These are phyloP conservation scores for Plusia festucae DNA, from an alignment of 2,888 invertebrate genomes.

Conservation along the genomic window DNA sequence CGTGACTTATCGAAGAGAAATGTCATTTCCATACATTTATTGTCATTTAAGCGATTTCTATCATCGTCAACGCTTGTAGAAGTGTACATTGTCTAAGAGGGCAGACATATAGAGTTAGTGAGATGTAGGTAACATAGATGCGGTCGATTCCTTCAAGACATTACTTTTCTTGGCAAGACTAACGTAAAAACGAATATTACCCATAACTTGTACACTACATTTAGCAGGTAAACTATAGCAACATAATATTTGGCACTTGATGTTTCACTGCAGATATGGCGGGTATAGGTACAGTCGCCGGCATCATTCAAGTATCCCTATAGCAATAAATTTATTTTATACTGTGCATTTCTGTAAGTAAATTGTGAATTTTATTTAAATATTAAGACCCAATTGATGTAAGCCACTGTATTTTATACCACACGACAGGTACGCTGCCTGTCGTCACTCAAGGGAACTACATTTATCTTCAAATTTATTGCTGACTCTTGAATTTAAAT, in stretches of 20 bases:
- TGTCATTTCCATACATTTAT: too few species aligned
- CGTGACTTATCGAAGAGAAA: too few species aligned
- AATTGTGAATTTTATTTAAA: slow-evolving; percentile 14
- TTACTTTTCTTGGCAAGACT: slow-evolving; percentile 1
- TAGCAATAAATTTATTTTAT: background rate
- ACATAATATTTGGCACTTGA: slow-evolving; percentile 1
- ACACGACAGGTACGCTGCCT: slow-evolving; percentile 26
- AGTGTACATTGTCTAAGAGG: too few species aligned
- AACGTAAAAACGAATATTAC: background rate
- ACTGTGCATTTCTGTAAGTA: slow-evolving; percentile 9
- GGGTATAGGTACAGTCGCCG: background rate
- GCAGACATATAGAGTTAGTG: too few species aligned
- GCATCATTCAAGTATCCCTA: background rate
- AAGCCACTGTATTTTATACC: slow-evolving; percentile 18
- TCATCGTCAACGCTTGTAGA: too few species aligned
- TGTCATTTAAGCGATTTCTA: too few species aligned
- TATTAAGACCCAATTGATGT: background rate
- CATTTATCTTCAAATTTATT: slow-evolving; percentile 41
- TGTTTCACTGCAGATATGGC: slow-evolving; percentile 3
- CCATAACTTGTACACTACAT: slow-evolving; percentile 7
- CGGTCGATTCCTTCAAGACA: too few species aligned
- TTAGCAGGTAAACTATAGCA: slow-evolving; percentile 3
- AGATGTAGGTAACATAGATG: too few species aligned
- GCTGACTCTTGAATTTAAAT: slow-evolving; percentile 25
- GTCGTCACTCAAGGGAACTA: slow-evolving; percentile 34